These are phyloP conservation scores for Cheirogaleus major DNA, from an alignment of 2,797 vertebrate species.

Conservation along the genomic window DNA sequence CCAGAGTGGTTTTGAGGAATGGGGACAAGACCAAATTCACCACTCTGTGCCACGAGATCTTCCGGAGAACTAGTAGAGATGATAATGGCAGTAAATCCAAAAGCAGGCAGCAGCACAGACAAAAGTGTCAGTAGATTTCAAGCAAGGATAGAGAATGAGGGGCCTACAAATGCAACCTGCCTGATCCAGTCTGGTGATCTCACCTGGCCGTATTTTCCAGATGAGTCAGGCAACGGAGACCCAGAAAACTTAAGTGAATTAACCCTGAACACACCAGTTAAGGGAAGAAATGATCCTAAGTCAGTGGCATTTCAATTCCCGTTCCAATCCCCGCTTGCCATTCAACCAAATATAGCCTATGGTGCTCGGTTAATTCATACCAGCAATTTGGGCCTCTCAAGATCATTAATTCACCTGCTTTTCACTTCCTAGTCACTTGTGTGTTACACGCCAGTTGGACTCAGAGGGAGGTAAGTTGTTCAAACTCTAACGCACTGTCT, in stretches of 20 bases:
- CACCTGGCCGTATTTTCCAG: neutral
- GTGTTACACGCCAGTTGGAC: neutral
- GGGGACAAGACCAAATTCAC: neutral
- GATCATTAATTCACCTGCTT: neutral
- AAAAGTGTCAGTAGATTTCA: neutral
- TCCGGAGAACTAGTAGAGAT: neutral
- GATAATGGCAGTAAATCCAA: neutral
- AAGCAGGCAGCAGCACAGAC: neutral
- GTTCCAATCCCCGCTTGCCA: neutral
- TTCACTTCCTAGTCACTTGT: neutral
- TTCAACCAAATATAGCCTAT: neutral
- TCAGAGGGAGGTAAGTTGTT: neutral
- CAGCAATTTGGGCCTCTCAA: fast-evolving
- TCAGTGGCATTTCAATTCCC: neutral
- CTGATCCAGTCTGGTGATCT: neutral
- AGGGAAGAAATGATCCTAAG: neutral
- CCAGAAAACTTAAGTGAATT: neutral
- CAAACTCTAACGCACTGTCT: neutral
- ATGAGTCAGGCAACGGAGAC: neutral
- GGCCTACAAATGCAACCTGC: no score
- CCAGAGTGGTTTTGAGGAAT: neutral
- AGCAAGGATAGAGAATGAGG: neutral
- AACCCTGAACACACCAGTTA: neutral
- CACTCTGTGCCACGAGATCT: neutral
- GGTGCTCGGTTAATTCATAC: neutral